Evolutionary conservation across 2,113 vertebrate species (phyloP).

Genomic region (Ammodytes marinus): DNA sequence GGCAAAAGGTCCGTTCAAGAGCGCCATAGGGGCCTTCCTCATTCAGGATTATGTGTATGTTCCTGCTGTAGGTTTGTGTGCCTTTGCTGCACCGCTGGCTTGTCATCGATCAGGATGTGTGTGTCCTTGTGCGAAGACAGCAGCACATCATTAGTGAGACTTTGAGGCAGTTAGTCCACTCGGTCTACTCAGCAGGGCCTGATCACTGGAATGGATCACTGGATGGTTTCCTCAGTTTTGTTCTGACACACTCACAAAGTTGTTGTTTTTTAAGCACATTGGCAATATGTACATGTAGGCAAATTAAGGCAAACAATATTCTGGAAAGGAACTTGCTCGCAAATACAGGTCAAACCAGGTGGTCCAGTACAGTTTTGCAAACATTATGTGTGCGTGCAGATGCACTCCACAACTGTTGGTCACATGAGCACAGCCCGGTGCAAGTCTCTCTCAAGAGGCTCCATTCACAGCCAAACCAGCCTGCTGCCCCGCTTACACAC

Average conservation of each 20-base stretch:
- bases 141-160: conserved; percentile 50
- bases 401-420: conserved; percentile 14
- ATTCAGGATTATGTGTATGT: neutral
- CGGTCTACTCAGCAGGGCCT: conserved; percentile 29
- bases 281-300: neutral
- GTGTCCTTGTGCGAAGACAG: conserved; percentile 49
- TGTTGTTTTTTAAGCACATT: too few relatives aligned
- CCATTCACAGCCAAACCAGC: conserved; percentile 45
- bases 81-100: conserved; percentile 3
- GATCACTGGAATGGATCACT: conserved; percentile 35
- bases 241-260: conserved; percentile 13
- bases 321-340: neutral
- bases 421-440: conserved; percentile 33
- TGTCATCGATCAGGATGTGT: conserved; percentile 38
- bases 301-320: neutral
- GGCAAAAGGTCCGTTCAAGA: neutral
- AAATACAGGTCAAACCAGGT: neutral
- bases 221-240: conserved; percentile 34
- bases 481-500: conserved; percentile 35
- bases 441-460: conserved; percentile 39
- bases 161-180: neutral
- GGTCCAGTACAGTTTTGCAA: neutral
- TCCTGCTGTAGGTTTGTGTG: conserved; percentile 17
- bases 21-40: neutral
- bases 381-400: conserved; percentile 1